Percentiles rank a stretch among this genome's conserved stretches.
These are phyloP conservation scores for Ptilodon capucinus DNA, from an alignment of 2,888 invertebrate species.

Conservation along the genomic window DNA sequence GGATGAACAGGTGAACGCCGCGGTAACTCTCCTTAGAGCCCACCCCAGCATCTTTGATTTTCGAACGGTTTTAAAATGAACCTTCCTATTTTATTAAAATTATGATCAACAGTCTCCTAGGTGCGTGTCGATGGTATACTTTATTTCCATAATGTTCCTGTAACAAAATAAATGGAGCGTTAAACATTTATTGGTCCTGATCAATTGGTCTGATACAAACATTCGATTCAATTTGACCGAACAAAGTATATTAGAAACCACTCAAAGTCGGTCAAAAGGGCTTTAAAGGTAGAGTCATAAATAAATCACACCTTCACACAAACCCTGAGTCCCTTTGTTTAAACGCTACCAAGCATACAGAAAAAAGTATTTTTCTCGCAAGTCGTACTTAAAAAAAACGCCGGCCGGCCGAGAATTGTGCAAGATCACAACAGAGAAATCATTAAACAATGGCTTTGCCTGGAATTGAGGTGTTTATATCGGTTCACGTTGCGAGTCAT, in stretches of 20 bases:
- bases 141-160: constrained; percentile 75
- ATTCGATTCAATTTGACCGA: constrained; percentile 42
- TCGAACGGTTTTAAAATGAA: constrained; percentile 53
- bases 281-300: constrained; percentile 72
- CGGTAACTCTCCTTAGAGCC: constrained; percentile 71
- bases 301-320: constrained; percentile 81
- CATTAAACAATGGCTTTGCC: constrained; percentile 80
- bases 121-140: constrained; percentile 40
- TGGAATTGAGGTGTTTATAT: constrained; percentile 81
- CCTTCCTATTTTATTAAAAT: constrained; percentile 40
- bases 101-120: constrained; percentile 46
- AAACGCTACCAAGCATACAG: constrained; percentile 77
- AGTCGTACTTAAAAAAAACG: constrained; percentile 61
- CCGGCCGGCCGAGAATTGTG: constrained; percentile 72
- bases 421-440: constrained; percentile 80
- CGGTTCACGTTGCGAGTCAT: constrained; percentile 65
- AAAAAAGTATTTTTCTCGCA: constrained; percentile 72
- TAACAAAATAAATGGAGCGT: constrained; percentile 65
- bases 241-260: constrained; percentile 55
- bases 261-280: constrained; percentile 70
- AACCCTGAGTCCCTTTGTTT: constrained; percentile 73
- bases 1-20: constrained; percentile 55
- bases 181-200: constrained; percentile 50
- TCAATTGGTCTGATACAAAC: constrained; percentile 46
- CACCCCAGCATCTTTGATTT: constrained; percentile 79